Evolutionary conservation across 2,113 vertebrate genomes (phyloP), one percentile per base, ranked within the genome.

Genomic region (Lethenteron camtschaticum): DNA sequence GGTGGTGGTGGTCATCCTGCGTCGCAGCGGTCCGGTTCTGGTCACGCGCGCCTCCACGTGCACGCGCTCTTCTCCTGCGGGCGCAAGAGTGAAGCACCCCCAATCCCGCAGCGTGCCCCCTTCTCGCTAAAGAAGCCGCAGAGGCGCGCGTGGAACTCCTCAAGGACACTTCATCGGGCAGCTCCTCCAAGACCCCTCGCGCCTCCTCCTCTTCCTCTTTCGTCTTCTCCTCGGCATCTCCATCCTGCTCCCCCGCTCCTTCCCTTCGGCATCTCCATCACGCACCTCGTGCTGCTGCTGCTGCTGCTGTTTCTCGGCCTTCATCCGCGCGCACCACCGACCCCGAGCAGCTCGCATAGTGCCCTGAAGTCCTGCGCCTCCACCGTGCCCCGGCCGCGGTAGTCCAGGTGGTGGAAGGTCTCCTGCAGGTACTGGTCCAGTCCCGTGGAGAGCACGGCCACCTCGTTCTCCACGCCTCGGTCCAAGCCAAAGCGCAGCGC

Each of bases 341-440:
- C 41, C 41, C 79, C 81, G 72, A 85, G 74, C 13, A 81, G 78
- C 4, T 74, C 73, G 74, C 82, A 85, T 7, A 85, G 78, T 11
- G 76, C 71, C 4, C 60, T 58, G 73, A 85, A 85, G 18, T 84
- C 83, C 76, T 80, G 78, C 8, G 73, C 78, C 2, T 78, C 79
- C 70, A 85, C 73, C 5, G 77, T 70, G 1, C 81, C 80, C 2
- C 80, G 76, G 16, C 63, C 74, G 72, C 74, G 75, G 57, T 78
- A 60, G 2, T 78, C 77, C 68, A 85, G 75, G 73, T 85, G 83
- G 72, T 84, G 82, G 72, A 85, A 85, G 55, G 83, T 79, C 75
- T 85, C 83, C 72, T 85, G 83, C 55, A 85, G 72, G 69, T 85
- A 85, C 20, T 85, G 83, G 70, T 85, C 83, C 56, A 84, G 77